Base-by-base conservation (phyloP, 2,797 vertebrate genomes). In the Enteromius afrohamiltoni region DNA sequence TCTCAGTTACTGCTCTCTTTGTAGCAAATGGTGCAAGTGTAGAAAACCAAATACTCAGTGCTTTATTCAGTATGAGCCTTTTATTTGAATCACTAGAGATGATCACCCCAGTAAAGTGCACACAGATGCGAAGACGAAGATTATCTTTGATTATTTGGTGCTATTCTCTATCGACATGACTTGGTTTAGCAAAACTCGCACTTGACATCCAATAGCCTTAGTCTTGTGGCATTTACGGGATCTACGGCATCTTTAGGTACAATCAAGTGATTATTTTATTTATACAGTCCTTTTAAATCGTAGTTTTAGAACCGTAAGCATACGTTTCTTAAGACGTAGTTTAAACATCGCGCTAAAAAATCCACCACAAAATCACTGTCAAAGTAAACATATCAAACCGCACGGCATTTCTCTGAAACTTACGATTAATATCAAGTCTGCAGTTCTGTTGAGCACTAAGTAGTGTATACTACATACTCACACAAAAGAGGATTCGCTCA, bases 41-140 rank as follows among this genome's bases (percentile, higher is more conserved):
- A 77, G 75, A 91, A 91, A 93, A 94, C 93, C 93, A 95, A 94
- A 95, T 94, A 94, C 89, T 88, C 77, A 76, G 80, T 82, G 80
- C 92, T 89, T 88, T 87, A 86, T 86, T 87, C 91, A 80, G 90
- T 88, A 89, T 23, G 40, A 75, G 91, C 90, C 89, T 88, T 91
- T 87, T 84, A 84, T 62, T 87, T 89, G 77, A 82, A 64, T 51
- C 29, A 64, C 75, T 49, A 84, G 69, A 83, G 74, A 75, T 26
- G 79, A 65, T 70, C 31, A 26, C 85, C 78, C 85, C 73, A 26
- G 58, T 31, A 65, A 73, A 77, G 84, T 71, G 68, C 51, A 55
- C 64, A 64, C 26, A 4, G 70, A 86, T 67, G 70, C 26, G 42
- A 77, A 34, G 19, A 4, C 9, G 31, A 87, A 74, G 79, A 88